phyloP scores from a whole-genome alignment of 2,113 vertebrate species.

The Ornithorhynchus anatinus region DNA sequence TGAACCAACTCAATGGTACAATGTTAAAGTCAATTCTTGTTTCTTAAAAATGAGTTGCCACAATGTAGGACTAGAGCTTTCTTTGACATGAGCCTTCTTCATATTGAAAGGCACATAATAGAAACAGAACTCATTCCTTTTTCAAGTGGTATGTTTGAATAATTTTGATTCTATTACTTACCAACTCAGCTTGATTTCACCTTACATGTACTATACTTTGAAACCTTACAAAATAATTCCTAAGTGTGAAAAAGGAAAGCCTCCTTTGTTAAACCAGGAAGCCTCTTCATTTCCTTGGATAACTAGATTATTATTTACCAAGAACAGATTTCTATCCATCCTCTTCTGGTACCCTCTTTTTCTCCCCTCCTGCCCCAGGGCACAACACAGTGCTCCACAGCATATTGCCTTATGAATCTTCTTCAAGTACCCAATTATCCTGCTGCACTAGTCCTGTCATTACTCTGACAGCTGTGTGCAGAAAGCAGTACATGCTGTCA shows the following conservation, averaged over 20 bases:
- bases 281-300: conserved; percentile 31
- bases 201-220: neutral
- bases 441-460: conserved; percentile 62
- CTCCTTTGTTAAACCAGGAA: conserved; percentile 46
- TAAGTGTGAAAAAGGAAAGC: neutral
- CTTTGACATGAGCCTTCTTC: conserved; percentile 61
- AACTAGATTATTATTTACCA: conserved; percentile 63
- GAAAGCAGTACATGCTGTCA: conserved; percentile 49
- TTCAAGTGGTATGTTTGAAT: neutral
- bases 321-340: conserved; percentile 37
- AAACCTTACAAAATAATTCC: conserved; percentile 42
- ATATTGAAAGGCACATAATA: neutral
- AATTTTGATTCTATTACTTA: conserved; percentile 17
- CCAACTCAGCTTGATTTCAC: conserved; percentile 10
- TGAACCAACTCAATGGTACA: conserved; percentile 36
- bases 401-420: conserved; percentile 77
- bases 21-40: conserved; percentile 67
- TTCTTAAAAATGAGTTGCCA: conserved; percentile 74
- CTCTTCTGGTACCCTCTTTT: conserved; percentile 30
- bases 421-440: conserved; percentile 80
- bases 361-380: conserved; percentile 57
- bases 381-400: conserved; percentile 49
- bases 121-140: neutral
- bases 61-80: conserved; percentile 32
- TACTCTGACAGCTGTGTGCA: conserved; percentile 67